Evolutionary conservation across 2,113 vertebrate genomes (phyloP).

Genomic region (Aphyosemion australe): DNA sequence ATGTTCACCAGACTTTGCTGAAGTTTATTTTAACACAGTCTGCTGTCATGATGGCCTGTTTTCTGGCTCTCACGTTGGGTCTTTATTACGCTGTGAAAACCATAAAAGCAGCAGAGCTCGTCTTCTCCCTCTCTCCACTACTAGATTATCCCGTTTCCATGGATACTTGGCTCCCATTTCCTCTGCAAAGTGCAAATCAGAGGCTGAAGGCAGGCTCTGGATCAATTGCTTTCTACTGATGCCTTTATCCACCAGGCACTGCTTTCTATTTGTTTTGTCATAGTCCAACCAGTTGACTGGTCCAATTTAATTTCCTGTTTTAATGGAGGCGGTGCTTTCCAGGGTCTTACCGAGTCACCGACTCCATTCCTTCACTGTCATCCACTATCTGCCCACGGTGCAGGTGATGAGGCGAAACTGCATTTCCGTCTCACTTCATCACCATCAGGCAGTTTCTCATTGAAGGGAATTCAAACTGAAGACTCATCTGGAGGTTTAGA

Average conservation of each 20-base stretch:
- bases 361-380: not conserved
- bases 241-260: not conserved
- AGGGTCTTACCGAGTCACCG: not conserved
- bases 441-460: not conserved
- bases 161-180: conserved; percentile 49
- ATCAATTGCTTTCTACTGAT: conserved; percentile 30
- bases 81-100: conserved; percentile 9
- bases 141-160: conserved; percentile 53
- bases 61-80: not conserved
- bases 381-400: not conserved
- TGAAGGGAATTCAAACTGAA: not conserved
- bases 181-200: conserved; percentile 45
- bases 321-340: not conserved
- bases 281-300: not conserved
- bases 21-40: not conserved
- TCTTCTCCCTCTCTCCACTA: not conserved
- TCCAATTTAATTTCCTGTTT: not conserved
- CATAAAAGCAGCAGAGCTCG: conserved; percentile 7
- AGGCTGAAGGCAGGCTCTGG: conserved; percentile 16
- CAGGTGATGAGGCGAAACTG: not conserved
- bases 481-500: not conserved
- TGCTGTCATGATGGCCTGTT: not conserved
- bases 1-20: not conserved
- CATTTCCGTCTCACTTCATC: not conserved
- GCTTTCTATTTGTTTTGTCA: conserved; percentile 6